Evolutionary conservation across 1,140 invertebrate species (phyloP).

Genomic region (Polyergus mexicanus): DNA sequence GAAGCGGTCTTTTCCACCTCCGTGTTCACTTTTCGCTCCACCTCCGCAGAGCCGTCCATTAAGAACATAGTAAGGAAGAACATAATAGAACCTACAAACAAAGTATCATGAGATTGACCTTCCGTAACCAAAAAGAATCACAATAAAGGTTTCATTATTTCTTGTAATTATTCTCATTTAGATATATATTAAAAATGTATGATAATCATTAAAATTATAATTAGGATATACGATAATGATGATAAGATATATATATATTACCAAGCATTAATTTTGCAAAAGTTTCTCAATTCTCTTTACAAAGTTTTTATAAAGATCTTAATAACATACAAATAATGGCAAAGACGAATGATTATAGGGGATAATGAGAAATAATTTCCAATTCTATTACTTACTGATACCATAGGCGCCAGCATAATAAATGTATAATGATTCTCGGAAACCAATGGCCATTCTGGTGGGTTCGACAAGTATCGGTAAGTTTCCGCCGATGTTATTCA

Average conservation of each 20-base stretch:
- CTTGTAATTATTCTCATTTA: not conserved
- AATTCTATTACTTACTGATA: slow-evolving; percentile 89
- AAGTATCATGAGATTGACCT: slow-evolving; percentile 5
- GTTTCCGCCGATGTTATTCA: slow-evolving; percentile 98
- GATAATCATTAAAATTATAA: not conserved
- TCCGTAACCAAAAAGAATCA: not conserved
- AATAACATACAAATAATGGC: not conserved
- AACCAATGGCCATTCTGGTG: slow-evolving; percentile 92
- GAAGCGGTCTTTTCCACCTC: not conserved
- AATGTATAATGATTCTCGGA: slow-evolving; percentile 93
- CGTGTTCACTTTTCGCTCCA: slow-evolving; percentile 57
- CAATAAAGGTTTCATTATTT: not conserved
- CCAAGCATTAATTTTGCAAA: not conserved
- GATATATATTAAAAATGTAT: not conserved
- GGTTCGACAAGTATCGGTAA: slow-evolving; percentile 95
- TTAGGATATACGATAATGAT: not conserved
- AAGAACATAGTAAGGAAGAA: slow-evolving; percentile 91
- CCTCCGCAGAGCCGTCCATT: slow-evolving; percentile 88
- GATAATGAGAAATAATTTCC: not conserved
- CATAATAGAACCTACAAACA: slow-evolving; percentile 89
- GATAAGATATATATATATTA: not conserved
- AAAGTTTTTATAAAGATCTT: not conserved
- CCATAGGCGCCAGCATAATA: slow-evolving; percentile 95
- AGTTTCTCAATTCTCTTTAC: not conserved
- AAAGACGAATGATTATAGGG: not conserved